A percentile compares a stretch with the other conserved stretches of the same genome.
Conservation (phyloP, 2,113 vertebrate species). For the Menura novaehollandiae region DNA sequence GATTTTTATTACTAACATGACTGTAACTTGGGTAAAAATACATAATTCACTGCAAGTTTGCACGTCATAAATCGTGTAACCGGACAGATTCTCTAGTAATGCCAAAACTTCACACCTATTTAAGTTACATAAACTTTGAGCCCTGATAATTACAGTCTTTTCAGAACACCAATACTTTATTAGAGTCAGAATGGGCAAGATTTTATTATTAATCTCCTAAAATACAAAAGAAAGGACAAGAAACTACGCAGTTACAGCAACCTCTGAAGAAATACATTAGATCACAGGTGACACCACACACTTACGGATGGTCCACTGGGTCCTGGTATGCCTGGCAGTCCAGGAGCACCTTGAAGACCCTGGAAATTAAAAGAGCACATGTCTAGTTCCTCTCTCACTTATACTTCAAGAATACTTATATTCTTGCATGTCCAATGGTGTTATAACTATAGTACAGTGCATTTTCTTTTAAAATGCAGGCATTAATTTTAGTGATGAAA, state of each 20-base stretch:
- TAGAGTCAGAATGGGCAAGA: background rate
- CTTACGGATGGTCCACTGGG: slow-evolving; percentile 83
- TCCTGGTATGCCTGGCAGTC: slow-evolving; percentile 81
- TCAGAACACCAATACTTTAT: background rate
- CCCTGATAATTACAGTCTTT: background rate
- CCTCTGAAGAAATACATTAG: background rate
- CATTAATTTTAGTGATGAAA: background rate
- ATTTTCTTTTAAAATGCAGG: background rate
- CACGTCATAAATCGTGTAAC: background rate
- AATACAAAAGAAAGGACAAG: background rate
- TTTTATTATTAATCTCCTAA: background rate
- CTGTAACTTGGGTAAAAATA: background rate
- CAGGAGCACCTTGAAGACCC: slow-evolving; percentile 86
- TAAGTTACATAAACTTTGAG: background rate
- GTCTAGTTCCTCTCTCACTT: background rate
- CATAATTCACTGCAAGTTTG: background rate
- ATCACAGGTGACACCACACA: background rate
- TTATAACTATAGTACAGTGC: fast-evolving
- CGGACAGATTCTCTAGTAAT: background rate
- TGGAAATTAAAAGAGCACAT: slow-evolving; percentile 40
- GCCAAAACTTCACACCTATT: background rate
- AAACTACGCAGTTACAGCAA: background rate
- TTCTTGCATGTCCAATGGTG: background rate
- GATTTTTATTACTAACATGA: background rate
- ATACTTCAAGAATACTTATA: background rate